A percentile compares a stretch with the other conserved stretches of the same genome.
Evolutionary conservation across 2,797 vertebrate genomes (phyloP).

Genomic region (Kryptopterus vitreolus): DNA sequence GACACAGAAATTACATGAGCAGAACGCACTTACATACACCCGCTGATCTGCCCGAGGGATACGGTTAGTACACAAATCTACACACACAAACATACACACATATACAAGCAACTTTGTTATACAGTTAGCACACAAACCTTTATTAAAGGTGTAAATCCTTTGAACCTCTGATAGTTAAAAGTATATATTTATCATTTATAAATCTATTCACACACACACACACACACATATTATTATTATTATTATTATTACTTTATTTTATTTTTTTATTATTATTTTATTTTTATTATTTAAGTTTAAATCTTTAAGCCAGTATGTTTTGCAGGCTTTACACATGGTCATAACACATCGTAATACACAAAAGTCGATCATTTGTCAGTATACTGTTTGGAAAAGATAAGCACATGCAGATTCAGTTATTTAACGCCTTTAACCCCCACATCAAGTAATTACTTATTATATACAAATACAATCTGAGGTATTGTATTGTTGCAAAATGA

Average conservation of each 20-base stretch:
- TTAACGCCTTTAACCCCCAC: background rate
- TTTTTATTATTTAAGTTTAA: background rate
- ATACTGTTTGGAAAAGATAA: no score
- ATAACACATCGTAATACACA: no score
- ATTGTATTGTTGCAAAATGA: background rate
- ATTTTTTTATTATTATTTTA: no score
- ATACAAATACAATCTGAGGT: background rate
- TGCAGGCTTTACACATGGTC: no score
- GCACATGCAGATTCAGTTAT: no score
- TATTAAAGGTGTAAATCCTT: background rate
- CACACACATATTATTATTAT: no score
- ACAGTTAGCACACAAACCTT: background rate
- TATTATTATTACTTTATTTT: background rate
- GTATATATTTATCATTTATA: no score
- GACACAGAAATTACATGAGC: slow-evolving; percentile 99
- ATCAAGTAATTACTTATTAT: background rate
- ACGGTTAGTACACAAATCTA: slow-evolving; percentile 75
- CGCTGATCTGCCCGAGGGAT: slow-evolving; percentile 94
- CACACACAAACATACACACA: slow-evolving; percentile 18
- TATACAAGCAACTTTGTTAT: background rate
- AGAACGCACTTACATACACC: slow-evolving; percentile 96
- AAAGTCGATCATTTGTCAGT: no score
- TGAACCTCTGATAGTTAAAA: no score
- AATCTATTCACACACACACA: no score
- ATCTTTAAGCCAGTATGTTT: no score